Conservation (phyloP, 1,140 invertebrate genomes). For the Penaeus chinensis region DNA sequence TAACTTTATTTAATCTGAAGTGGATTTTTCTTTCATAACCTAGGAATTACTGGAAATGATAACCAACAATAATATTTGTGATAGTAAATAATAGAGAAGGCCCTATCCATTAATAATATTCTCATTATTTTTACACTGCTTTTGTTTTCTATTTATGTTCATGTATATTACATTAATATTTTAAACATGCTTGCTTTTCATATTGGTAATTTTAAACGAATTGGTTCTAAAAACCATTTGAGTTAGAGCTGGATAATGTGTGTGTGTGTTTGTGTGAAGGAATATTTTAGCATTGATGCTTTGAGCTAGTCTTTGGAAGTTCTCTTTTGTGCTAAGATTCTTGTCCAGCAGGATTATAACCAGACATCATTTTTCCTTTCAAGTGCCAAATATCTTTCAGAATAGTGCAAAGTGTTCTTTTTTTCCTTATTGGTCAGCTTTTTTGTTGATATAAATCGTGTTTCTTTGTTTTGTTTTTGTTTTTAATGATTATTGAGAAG, state of each 20-base stretch:
- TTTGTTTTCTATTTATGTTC: constrained; percentile 20
- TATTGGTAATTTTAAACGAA: too few species aligned
- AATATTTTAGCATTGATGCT: not conserved
- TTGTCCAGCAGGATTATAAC: not conserved
- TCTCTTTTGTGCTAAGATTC: not conserved
- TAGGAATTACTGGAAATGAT: not conserved
- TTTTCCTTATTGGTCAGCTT: not conserved
- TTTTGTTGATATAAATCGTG: not conserved
- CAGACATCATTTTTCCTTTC: constrained; percentile 23
- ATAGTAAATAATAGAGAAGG: constrained; percentile 9
- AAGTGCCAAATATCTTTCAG: constrained; percentile 50
- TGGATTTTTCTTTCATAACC: constrained; percentile 2
- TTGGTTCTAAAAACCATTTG: too few species aligned
- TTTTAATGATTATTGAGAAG: too few species aligned
- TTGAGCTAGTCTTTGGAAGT: constrained; percentile 4
- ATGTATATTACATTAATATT: not conserved
- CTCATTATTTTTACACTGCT: constrained; percentile 16
- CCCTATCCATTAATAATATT: constrained; percentile 35
- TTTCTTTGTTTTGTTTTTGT: not conserved
- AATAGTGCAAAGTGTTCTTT: constrained; percentile 9
- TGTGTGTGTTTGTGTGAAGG: too few species aligned
- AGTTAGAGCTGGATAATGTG: too few species aligned
- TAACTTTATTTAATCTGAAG: not conserved
- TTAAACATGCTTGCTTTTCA: too few species aligned
- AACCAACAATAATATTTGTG: constrained; percentile 37